These are phyloP conservation scores for Cremastinae sp. DNA, from an alignment of 2,888 invertebrate species.

Conservation along the genomic window DNA sequence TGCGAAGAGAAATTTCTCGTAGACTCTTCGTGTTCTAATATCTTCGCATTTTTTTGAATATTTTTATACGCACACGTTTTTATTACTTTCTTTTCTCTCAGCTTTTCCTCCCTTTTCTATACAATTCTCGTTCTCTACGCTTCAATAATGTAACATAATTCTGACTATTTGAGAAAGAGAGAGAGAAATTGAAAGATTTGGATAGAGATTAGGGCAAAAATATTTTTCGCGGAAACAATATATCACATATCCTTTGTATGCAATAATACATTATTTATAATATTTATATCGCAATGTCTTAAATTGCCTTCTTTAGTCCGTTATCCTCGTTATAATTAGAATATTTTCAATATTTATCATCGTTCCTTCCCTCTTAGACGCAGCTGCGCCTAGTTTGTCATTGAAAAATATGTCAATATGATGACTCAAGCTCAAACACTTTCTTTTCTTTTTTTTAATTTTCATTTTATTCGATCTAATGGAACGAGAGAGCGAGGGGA, in stretches of 20 bases:
- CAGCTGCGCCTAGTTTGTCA: constrained; percentile 11
- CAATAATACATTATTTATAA: constrained; percentile 60
- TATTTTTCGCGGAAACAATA: constrained; percentile 58
- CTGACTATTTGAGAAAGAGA: constrained; percentile 34
- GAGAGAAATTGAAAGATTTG: constrained; percentile 13
- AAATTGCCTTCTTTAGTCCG: constrained; percentile 55
- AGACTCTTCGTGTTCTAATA: constrained; percentile 9
- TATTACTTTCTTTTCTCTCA: constrained; percentile 44
- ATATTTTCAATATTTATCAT: constrained; percentile 20
- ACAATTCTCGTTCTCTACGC: constrained; percentile 50
- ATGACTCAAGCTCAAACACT: constrained; percentile 22
- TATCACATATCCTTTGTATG: constrained; percentile 63
- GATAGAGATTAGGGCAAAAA: constrained; percentile 52
- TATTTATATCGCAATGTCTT: constrained; percentile 62
- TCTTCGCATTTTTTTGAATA: neutral
- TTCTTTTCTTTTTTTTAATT: neutral
- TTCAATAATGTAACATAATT: constrained; percentile 48
- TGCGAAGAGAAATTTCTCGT: constrained; percentile 60
- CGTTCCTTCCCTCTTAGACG: neutral
- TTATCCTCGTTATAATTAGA: constrained; percentile 26
- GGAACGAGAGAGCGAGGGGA: neutral
- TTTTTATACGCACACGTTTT: neutral
- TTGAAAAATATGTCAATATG: constrained; percentile 30
- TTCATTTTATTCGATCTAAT: neutral
- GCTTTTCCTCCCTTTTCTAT: constrained; percentile 41